Evolutionary conservation across 2,797 vertebrate species (phyloP), one percentile per base, ranked within the genome.

Genomic region (Echiichthys vipera): DNA sequence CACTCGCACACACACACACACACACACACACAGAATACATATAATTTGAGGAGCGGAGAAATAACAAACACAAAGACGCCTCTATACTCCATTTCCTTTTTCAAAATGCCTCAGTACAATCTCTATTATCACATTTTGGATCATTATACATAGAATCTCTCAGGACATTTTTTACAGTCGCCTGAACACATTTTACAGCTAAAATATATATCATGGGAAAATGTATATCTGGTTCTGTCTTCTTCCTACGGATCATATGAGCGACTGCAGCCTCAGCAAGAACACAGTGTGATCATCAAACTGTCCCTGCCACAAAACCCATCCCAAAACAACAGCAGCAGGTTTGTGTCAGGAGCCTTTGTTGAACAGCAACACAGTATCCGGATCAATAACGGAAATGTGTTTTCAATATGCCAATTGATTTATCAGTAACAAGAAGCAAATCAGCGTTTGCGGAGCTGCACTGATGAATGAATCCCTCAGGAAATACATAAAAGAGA

Each of bases 351-450:
- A 47, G 39, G n/a, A 58, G 46, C 32, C 39, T 56, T 51, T 64
- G 32, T 22, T 50, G 17, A 74, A 51, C 58, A 65, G 46, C 29
- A 20, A 47, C 55, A 49, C 27, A 25, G 36, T 50, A 42, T 50
- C 22, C n/a, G 9, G 61, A 76, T 85, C 76, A 69, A 80, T 86
- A 63, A 56, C 61, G 37, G 17, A 65, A 61, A 50, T n/a, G 27
- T 27, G 39, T 65, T 53, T 74, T 72, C 42, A 65, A 68, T 84
- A 66, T 42, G 47, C 11, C 6, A 17, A 84, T 74, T 76, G 80
- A 88, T 86, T 81, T 80, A 46, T 57, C 53, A 39, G 49, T 65
- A 14, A 74, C 67, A 72, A 77, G 49, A 77, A 66, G 57, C 81
- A 77, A 71, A 85, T 87, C 63, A 68, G 30, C 11, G 36, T 56